These are phyloP conservation scores for Pseudomyrmex flavicornis DNA, from an alignment of 1,140 invertebrate genomes.

Conservation along the genomic window DNA sequence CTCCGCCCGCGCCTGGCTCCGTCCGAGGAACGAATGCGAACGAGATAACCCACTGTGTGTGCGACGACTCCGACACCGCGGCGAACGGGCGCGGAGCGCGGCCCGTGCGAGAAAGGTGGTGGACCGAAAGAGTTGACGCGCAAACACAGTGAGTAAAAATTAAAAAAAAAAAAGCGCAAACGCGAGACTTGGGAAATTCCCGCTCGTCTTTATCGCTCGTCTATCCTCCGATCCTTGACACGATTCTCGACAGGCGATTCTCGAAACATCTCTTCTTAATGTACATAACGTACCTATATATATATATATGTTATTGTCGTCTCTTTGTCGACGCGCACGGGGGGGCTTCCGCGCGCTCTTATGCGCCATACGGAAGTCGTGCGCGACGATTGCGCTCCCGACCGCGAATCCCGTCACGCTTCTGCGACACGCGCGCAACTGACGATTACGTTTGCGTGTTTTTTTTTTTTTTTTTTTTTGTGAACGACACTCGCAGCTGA, in stretches of 20 bases:
- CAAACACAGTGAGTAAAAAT: constrained; percentile 66
- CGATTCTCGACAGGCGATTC: constrained; percentile 32
- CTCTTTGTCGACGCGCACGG: constrained; percentile 22
- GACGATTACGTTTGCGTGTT: background rate
- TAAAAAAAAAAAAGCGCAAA: constrained; percentile 1
- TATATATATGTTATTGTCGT: background rate
- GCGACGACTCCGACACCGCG: constrained; percentile 5
- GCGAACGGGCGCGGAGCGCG: constrained; percentile 7
- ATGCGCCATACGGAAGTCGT: constrained; percentile 25
- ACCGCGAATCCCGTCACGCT: constrained; percentile 16
- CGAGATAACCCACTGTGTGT: background rate
- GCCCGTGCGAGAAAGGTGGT: background rate
- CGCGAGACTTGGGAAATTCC: background rate
- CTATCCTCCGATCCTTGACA: constrained; percentile 63
- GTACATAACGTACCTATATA: background rate
- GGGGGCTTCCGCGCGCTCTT: background rate
- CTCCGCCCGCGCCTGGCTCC: constrained; percentile 5
- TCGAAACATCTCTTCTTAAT: constrained; percentile 2
- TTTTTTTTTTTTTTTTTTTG: too few species aligned
- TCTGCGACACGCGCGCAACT: background rate
- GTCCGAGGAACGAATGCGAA: constrained; percentile 30
- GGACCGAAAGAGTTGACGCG: constrained; percentile 36
- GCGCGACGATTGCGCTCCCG: constrained; percentile 9
- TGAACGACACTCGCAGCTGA: too few species aligned
- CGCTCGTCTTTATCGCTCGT: background rate